phyloP scores from a whole-genome alignment of 2,888 invertebrate species.

The Ditylenchus weischeri region DNA sequence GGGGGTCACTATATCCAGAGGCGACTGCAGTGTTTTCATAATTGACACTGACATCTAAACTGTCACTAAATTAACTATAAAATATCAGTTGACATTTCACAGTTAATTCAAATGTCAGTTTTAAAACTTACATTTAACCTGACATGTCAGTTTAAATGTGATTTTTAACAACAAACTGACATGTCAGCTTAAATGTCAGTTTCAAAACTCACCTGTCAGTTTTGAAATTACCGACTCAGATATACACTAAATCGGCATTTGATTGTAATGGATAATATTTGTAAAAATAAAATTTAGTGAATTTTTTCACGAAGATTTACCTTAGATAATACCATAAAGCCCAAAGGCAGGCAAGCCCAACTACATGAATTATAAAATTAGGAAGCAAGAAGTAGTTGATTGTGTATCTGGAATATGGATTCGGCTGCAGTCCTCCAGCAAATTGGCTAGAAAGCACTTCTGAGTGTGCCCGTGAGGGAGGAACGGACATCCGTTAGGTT shows the following conservation, averaged over 20 bases:
- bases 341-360: slow-evolving; percentile 60
- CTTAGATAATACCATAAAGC: slow-evolving; percentile 62
- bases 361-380: slow-evolving; percentile 60
- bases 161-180: too few species aligned
- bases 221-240: too few species aligned
- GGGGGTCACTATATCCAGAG: too few species aligned
- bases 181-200: too few species aligned
- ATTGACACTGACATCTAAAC: too few species aligned
- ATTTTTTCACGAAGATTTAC: slow-evolving; percentile 40
- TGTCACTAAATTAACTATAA: too few species aligned
- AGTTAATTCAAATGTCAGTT: too few species aligned
- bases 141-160: too few species aligned
- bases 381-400: slow-evolving; percentile 60
- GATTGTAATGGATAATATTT: not conserved
- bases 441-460: slow-evolving; percentile 58
- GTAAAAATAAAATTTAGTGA: slow-evolving; percentile 14
- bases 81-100: too few species aligned
- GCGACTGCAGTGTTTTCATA: too few species aligned
- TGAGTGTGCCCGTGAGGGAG: slow-evolving; percentile 56
- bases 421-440: slow-evolving; percentile 39
- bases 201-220: too few species aligned
- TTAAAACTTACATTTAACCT: too few species aligned
- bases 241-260: not conserved
- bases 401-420: slow-evolving; percentile 17
- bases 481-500: slow-evolving; percentile 48